Conservation (phyloP, 2,888 invertebrate genomes). For the Trachelus troglodyta region DNA sequence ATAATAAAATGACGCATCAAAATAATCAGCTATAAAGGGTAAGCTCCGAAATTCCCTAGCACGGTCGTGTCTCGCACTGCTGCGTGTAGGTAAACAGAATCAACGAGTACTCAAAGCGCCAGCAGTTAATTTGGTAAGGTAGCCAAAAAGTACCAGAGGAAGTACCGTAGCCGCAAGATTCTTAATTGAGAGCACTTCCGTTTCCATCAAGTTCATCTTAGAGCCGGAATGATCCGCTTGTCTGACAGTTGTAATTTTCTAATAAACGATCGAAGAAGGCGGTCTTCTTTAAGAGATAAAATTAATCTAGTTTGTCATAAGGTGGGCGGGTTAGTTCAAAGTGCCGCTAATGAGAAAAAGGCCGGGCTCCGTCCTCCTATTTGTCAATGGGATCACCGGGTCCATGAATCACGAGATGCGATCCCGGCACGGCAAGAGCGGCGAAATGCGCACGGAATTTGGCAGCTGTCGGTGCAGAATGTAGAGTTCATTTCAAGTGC, state of each 20-base stretch:
- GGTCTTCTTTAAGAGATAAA: slow-evolving; percentile 46
- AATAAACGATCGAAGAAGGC: slow-evolving; percentile 59
- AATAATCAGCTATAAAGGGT: not conserved
- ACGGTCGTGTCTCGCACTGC: no score
- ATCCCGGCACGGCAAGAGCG: not conserved
- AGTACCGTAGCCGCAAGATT: not conserved
- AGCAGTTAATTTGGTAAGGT: no score
- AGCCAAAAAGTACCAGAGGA: not conserved
- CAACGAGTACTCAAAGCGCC: no score
- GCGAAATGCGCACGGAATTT: not conserved
- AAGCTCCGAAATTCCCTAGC: no score
- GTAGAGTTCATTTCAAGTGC: not conserved
- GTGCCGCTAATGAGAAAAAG: slow-evolving; percentile 66
- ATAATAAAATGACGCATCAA: not conserved
- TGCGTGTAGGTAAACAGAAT: no score
- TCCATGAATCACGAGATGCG: slow-evolving; percentile 47
- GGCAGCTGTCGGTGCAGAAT: not conserved
- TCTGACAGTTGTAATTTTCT: slow-evolving; percentile 63
- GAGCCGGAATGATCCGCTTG: slow-evolving; percentile 1
- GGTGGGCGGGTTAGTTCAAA: slow-evolving; percentile 66
- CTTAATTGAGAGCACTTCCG: not conserved
- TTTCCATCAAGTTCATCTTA: not conserved
- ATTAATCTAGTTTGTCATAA: slow-evolving; percentile 67
- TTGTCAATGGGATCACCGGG: slow-evolving; percentile 61
- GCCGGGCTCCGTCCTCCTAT: slow-evolving; percentile 56